Evolutionary conservation across 1,140 invertebrate species (phyloP).

Genomic region (Radopholus similis): DNA sequence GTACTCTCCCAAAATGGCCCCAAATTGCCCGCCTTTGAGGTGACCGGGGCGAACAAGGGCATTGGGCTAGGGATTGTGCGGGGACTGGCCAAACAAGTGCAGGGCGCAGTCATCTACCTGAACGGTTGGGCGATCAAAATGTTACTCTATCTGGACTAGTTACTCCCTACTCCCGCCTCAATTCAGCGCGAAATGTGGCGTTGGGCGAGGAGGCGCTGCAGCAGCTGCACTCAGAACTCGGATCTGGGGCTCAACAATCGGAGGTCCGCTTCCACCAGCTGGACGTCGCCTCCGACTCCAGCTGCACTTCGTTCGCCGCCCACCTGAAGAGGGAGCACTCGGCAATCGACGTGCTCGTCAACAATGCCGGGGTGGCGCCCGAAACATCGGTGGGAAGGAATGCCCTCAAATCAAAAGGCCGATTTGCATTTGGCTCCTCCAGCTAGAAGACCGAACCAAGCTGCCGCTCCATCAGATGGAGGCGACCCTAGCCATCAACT

Average conservation of each 20-base stretch:
- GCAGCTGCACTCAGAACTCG: constrained; percentile 24
- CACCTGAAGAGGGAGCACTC: constrained; percentile 69
- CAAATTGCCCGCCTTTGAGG: too few species aligned
- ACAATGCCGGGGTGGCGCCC: constrained; percentile 78
- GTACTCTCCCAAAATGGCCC: too few species aligned
- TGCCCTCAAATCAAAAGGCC: constrained; percentile 66
- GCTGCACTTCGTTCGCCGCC: constrained; percentile 66
- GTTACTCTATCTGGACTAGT: too few species aligned
- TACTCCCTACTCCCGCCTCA: too few species aligned
- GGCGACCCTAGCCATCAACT: constrained; percentile 71
- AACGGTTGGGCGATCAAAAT: too few species aligned
- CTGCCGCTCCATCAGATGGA: too few species aligned
- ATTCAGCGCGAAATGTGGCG: constrained; percentile 32
- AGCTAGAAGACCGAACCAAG: too few species aligned
- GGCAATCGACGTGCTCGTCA: constrained; percentile 75
- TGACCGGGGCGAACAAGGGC: constrained; percentile 40
- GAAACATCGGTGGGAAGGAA: constrained; percentile 64
- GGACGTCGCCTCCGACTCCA: constrained; percentile 68
- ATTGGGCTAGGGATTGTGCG: constrained; percentile 40
- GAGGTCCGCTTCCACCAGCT: constrained; percentile 60
- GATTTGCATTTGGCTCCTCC: too few species aligned
- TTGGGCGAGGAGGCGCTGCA: constrained; percentile 28
- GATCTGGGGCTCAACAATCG: background rate
- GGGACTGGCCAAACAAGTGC: constrained; percentile 9
- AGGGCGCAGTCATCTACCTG: constrained; percentile 27